These are phyloP conservation scores for Phrynosoma blainvillii DNA, from an alignment of 2,113 vertebrate species.

Conservation along the genomic window DNA sequence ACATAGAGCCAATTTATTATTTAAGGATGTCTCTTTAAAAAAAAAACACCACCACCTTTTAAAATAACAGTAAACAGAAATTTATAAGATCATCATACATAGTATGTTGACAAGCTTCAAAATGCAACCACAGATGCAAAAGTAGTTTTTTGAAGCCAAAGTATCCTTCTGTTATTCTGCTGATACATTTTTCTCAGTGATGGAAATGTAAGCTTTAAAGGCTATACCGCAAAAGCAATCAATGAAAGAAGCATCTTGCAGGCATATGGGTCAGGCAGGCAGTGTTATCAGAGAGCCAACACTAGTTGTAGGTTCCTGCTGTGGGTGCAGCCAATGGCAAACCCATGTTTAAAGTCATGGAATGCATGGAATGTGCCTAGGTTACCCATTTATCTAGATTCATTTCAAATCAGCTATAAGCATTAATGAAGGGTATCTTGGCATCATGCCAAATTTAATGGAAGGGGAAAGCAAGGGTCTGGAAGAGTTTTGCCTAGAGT, in stretches of 20 bases:
- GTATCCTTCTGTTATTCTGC: not conserved
- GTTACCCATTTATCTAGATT: not conserved
- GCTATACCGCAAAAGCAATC: too few species aligned
- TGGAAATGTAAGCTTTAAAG: not conserved
- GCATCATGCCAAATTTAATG: not conserved
- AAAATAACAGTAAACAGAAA: not conserved
- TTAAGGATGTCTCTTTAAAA: not conserved
- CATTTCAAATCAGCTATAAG: slow-evolving; percentile 17
- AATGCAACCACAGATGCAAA: not conserved
- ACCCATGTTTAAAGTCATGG: not conserved
- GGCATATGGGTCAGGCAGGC: not conserved
- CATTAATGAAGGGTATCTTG: slow-evolving; percentile 19
- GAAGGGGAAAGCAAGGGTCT: slow-evolving; percentile 34
- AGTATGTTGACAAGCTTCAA: not conserved
- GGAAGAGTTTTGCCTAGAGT: not conserved
- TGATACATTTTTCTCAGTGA: slow-evolving; percentile 8
- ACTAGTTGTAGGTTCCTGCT: not conserved
- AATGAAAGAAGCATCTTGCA: not conserved
- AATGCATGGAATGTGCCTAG: not conserved
- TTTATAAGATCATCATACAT: slow-evolving; percentile 11
- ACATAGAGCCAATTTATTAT: slow-evolving; percentile 10
- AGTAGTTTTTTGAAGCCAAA: slow-evolving; percentile 31
- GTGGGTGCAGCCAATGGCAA: not conserved
- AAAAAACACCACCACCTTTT: not conserved
- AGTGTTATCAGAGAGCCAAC: not conserved